phyloP scores from a whole-genome alignment of 1,140 invertebrate species.

The Drosophila navojoa region DNA sequence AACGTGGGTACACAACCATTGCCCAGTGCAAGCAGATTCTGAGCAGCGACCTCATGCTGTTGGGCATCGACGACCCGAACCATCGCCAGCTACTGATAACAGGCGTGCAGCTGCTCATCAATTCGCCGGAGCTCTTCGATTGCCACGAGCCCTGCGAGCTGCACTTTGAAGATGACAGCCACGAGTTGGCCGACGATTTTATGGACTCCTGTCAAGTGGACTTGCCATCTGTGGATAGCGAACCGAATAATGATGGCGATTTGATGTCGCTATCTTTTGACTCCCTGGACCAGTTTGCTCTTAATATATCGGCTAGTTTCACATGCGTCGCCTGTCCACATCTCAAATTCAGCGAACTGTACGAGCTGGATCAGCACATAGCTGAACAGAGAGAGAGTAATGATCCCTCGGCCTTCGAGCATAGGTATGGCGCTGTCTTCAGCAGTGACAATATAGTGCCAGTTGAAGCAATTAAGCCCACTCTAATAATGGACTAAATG shows the following conservation, averaged over 20 bases:
- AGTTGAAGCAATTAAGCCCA: background rate
- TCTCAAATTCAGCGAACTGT: background rate
- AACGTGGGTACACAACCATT: constrained; percentile 43
- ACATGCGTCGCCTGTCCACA: constrained; percentile 6
- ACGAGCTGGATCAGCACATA: constrained; percentile 2
- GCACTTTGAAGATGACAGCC: background rate
- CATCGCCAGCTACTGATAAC: constrained; percentile 44
- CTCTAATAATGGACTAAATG: no score
- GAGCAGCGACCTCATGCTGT: constrained; percentile 39
- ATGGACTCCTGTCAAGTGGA: background rate
- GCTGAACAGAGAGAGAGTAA: background rate
- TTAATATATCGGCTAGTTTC: background rate
- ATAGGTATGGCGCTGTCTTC: background rate
- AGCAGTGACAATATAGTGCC: background rate
- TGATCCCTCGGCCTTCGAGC: background rate
- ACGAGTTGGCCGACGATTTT: background rate
- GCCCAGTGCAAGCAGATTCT: constrained; percentile 46
- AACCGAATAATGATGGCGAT: background rate
- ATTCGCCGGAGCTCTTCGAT: constrained; percentile 17
- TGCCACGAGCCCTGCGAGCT: constrained; percentile 34
- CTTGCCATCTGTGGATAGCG: background rate
- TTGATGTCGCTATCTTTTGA: no score
- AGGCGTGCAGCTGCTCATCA: constrained; percentile 48
- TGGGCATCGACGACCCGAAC: constrained; percentile 41
- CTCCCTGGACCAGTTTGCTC: background rate